Base-by-base conservation (phyloP, 2,888 invertebrate genomes). In the Ormyrus rosae region DNA sequence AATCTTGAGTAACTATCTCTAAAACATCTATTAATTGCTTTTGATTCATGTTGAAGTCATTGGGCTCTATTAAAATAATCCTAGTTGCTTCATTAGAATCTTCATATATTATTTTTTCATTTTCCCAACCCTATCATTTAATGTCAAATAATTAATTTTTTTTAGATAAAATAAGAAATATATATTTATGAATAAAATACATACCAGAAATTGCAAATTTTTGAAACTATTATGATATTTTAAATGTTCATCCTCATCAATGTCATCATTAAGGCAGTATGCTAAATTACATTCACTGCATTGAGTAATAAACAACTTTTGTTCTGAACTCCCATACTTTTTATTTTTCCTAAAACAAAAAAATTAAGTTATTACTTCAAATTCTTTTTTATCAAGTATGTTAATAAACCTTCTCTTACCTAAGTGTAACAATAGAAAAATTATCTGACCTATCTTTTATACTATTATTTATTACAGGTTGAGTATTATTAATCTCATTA, bases 161-260 rank as follows among this genome's bases (percentile, higher is more conserved):
- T 68, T 51, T 10, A 19, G 45, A 5, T 11, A 19, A 46, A 55
- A 10, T n/a, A 19, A 61, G 53, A 46, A 46, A 50, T 1, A 9
- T 6, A 50, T 13, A 48, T 58, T 50, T 50, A 55, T 48, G 63
- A 6, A 63, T 51, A 60, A 8, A 55, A 7, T 19, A 19, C 55
- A 19, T 56, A 95, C 95, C 84, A 92, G 91, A 85, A 95, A 96
- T 82, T 92, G 93, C 0, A 96, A 91, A 0, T 94, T 92, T 84
- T 94, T 92, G 0, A 92, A 90, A 0, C 94, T 93, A 83, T 94
- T 93, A 88, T 97, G 97, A 87, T 95, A 95, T 69, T 94, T 93
- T n/a, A 93, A 87, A 88, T 97, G 97, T 77, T 94, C 92, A 61
- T 93, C 93, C 87, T 96, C 96, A 86, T 97, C 97, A 86, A 94